A percentile compares a stretch with the other conserved stretches of the same genome.
These are phyloP conservation scores for Dryobota labecula DNA, from an alignment of 2,888 invertebrate genomes.

Conservation along the genomic window DNA sequence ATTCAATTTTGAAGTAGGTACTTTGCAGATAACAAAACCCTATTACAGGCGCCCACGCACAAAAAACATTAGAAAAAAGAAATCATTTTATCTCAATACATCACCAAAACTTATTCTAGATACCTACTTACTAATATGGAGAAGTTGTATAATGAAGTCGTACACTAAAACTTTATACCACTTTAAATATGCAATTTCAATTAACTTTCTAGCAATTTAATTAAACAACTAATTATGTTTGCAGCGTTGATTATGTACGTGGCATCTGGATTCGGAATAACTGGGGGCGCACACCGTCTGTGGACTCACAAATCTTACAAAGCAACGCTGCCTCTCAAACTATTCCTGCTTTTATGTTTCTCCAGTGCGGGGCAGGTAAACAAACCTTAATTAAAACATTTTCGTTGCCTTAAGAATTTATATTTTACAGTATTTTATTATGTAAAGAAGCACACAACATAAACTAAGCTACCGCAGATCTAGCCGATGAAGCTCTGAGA, in stretches of 20 bases:
- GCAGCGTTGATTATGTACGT: slow-evolving; percentile 91
- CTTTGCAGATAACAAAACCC: background rate
- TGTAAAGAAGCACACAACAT: background rate
- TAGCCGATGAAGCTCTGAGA: background rate
- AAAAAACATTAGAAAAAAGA: background rate
- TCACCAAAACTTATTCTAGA: background rate
- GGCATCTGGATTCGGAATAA: slow-evolving; percentile 92
- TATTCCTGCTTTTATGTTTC: slow-evolving; percentile 91
- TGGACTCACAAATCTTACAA: slow-evolving; percentile 94
- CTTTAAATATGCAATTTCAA: slow-evolving; percentile 34
- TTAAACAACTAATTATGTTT: slow-evolving; percentile 67
- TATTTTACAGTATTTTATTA: slow-evolving; percentile 3
- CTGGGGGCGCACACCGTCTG: slow-evolving; percentile 93
- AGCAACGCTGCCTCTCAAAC: slow-evolving; percentile 91
- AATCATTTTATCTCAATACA: slow-evolving; percentile 5
- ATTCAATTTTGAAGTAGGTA: slow-evolving; percentile 2
- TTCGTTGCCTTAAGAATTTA: slow-evolving; percentile 18
- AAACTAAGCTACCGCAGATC: slow-evolving; percentile 4
- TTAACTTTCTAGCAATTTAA: slow-evolving; percentile 41
- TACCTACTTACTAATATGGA: background rate
- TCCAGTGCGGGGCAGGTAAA: slow-evolving; percentile 92
- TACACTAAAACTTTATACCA: slow-evolving; percentile 10
- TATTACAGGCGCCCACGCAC: background rate
- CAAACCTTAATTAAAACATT: slow-evolving; percentile 39
- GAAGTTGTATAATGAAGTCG: slow-evolving; percentile 10